Base-by-base conservation (phyloP, 2,113 vertebrate species). In the Willisornis vidua region DNA sequence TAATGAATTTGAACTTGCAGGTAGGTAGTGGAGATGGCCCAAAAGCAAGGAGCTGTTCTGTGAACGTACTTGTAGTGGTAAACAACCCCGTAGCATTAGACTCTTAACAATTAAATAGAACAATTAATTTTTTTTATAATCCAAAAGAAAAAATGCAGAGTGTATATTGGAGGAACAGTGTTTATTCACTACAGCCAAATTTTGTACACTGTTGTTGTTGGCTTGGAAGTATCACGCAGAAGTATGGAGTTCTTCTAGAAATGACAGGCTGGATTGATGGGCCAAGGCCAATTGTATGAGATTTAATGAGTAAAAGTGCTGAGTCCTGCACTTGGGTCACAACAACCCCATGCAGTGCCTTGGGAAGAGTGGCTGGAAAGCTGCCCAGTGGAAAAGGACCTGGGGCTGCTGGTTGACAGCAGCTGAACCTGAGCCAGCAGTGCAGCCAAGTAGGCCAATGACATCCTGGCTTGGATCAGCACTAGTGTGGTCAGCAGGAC, bases 1-100 rank as follows among this genome's bases (percentile, higher is more conserved):
- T 87, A 61, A 75, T 90, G 61, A 26, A 37, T 63, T 89, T 17
- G 9, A 71, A 76, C 77, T 86, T 74, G 63, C n/a, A 74, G 31
- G 46, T 66, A 77, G 51, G 26, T 67, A 59, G 10, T 83, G 65
- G 91, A 76, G 45, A 67, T 54, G n/a, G 57, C 63, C 24, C 29
- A 10, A 86, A 94, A 37, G 5, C 54, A 51, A 65, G 41, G 26
- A 89, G 49, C 54, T 7, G 0, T 52, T 68, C 22, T 63, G 17
- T 80, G 55, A 73, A 48, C 7, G 19, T 83, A 9, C 1, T 4
- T 70, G 9, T 46, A 35, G 39, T 46, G 35, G 13, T 49, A 41
- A 87, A 59, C 24, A 75, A 18, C 33, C 13, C 19, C 43, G 52
- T 52, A 68, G 25, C 26, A 39, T 52, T 72, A 78, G 39, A 14